Conservation (phyloP, 2,113 vertebrate species). For the Desmodus rotundus region DNA sequence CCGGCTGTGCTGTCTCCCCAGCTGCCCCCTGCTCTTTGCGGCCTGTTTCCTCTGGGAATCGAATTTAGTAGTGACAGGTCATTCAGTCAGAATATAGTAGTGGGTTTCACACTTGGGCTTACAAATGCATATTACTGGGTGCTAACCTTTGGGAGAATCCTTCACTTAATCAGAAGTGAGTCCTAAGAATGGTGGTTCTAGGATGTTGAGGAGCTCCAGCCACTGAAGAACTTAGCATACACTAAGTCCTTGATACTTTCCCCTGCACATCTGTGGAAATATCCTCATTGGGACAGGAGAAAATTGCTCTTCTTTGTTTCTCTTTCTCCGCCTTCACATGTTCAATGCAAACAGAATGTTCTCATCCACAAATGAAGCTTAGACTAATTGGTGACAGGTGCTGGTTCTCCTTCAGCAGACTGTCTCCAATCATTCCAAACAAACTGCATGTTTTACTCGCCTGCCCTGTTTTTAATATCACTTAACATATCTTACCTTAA, state of each 20-base stretch:
- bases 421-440: background rate
- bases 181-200: background rate
- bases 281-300: background rate
- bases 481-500: background rate
- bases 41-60: background rate
- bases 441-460: background rate
- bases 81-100: background rate
- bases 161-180: background rate
- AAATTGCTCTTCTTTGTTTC: background rate
- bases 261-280: background rate
- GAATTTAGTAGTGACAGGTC: background rate
- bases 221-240: background rate
- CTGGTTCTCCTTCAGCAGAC: background rate
- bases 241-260: background rate
- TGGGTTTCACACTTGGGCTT: background rate
- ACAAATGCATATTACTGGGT: background rate
- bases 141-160: background rate
- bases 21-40: too few relatives aligned
- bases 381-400: background rate
- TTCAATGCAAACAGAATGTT: background rate
- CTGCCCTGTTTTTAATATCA: background rate
- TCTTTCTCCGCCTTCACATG: background rate
- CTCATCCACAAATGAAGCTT: background rate
- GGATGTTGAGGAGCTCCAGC: background rate
- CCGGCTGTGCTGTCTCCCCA: fast-evolving